phyloP scores from a whole-genome alignment of 2,888 invertebrate genomes.

The Apotomis capreana region DNA sequence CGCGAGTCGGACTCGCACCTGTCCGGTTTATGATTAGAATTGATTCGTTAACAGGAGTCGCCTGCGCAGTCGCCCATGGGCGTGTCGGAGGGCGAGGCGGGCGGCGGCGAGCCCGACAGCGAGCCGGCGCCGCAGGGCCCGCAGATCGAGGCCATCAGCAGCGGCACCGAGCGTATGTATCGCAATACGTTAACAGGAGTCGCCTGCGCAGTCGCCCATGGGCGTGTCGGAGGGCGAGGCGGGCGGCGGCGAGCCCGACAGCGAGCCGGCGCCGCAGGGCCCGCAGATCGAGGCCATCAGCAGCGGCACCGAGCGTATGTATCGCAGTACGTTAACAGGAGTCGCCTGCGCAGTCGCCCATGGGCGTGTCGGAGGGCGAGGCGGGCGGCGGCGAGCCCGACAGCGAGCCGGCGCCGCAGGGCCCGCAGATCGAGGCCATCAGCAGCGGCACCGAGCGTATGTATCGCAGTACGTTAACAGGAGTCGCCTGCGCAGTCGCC shows the following conservation, averaged over 20 bases:
- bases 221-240: conserved; percentile 62
- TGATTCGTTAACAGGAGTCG: no score
- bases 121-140: conserved; percentile 72
- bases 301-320: conserved; percentile 87
- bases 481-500: conserved; percentile 83
- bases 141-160: conserved; percentile 90
- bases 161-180: conserved; percentile 86
- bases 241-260: conserved; percentile 56
- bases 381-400: conserved; percentile 54
- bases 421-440: conserved; percentile 87
- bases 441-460: conserved; percentile 89
- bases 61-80: neutral
- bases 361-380: conserved; percentile 67
- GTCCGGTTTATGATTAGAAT: no score
- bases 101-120: conserved; percentile 58
- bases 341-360: conserved; percentile 82
- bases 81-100: conserved; percentile 14
- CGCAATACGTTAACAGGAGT: conserved; percentile 67
- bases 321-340: conserved; percentile 61
- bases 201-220: conserved; percentile 82
- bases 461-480: conserved; percentile 56
- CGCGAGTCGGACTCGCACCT: no score
- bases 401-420: conserved; percentile 67
- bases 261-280: conserved; percentile 67
- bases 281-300: conserved; percentile 89